Evolutionary conservation across 2,113 vertebrate genomes (phyloP).

Genomic region (Alethe diademata): DNA sequence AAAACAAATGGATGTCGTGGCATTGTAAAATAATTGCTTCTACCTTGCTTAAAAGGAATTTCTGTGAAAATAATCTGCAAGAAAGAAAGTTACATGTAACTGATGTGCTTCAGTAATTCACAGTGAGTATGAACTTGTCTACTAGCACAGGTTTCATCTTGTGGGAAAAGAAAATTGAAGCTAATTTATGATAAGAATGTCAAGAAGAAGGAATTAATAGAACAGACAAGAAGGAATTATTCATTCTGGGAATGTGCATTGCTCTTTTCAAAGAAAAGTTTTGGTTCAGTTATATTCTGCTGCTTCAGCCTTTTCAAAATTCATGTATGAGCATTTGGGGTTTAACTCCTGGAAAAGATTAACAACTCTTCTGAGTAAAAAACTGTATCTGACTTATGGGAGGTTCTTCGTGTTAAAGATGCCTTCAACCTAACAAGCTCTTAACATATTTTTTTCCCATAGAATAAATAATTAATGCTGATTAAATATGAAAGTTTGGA

Average conservation of each 20-base stretch:
- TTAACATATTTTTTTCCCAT: background rate
- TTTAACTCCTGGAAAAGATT: background rate
- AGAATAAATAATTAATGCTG: background rate
- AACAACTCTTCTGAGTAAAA: background rate
- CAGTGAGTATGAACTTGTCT: background rate
- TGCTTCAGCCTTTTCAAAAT: background rate
- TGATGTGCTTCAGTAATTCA: background rate
- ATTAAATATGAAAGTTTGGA: background rate
- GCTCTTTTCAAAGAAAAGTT: background rate
- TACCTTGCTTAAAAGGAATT: background rate
- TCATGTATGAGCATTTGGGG: background rate
- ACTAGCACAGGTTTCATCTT: background rate
- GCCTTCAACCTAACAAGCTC: background rate
- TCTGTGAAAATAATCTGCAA: background rate
- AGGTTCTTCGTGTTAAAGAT: background rate
- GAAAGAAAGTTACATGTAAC: background rate
- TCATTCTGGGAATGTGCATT: background rate
- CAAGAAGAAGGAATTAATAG: conserved; percentile 10
- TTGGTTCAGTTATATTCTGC: background rate
- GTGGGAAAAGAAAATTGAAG: background rate
- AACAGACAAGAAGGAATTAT: background rate
- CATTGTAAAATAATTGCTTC: background rate
- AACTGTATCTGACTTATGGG: background rate
- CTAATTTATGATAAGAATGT: background rate
- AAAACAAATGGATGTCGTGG: background rate